phyloP scores from a whole-genome alignment of 2,113 vertebrate genomes.

The Neolamprologus variostigma region DNA sequence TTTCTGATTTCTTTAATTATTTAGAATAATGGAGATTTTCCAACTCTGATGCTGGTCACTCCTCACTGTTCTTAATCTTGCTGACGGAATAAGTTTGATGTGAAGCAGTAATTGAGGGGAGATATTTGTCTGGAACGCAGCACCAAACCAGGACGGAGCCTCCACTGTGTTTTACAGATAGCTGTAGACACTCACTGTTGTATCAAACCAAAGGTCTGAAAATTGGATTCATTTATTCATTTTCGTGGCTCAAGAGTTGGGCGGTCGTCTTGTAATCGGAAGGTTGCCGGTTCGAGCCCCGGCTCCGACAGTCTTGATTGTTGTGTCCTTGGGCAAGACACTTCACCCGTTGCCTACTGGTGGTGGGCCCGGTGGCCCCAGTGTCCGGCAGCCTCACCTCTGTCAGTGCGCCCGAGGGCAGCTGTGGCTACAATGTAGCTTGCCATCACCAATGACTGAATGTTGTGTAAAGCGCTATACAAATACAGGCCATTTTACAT shows the following conservation, averaged over 20 bases:
- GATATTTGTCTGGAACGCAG: neutral
- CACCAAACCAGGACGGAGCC: neutral
- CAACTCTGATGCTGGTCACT: neutral
- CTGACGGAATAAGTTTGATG: neutral
- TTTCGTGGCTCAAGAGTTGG: too few relatives aligned
- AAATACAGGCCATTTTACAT: neutral
- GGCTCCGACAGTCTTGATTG: neutral
- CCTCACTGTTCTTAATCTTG: neutral
- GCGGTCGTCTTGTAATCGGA: neutral
- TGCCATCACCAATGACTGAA: neutral
- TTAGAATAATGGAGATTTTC: neutral
- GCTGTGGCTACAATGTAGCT: neutral
- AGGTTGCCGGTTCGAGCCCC: neutral
- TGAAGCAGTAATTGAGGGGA: neutral
- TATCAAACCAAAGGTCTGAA: neutral
- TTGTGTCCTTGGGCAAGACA: neutral
- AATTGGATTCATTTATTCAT: neutral
- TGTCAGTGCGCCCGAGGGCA: rapidly evolving
- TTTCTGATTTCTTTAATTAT: neutral
- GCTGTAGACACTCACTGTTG: neutral
- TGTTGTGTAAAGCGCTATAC: neutral
- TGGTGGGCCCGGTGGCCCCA: neutral
- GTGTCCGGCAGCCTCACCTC: neutral
- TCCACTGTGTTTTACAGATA: neutral
- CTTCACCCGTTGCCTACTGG: neutral